Percentiles rank a stretch among this genome's conserved stretches.
Conservation (phyloP, 1,140 invertebrate species). For the Trichonephila clavata region DNA sequence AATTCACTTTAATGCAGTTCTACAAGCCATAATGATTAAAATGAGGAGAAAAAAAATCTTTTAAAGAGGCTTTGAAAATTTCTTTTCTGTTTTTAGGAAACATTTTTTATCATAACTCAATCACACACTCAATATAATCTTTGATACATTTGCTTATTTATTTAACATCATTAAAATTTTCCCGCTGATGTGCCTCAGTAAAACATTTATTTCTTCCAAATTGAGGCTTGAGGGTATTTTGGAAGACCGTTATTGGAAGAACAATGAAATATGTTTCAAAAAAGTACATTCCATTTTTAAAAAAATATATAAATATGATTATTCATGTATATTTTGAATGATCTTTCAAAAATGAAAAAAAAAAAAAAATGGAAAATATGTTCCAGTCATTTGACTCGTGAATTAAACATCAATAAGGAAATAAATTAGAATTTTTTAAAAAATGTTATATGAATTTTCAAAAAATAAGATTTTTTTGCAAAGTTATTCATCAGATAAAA, state of each 20-base stretch:
- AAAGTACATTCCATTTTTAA: too few species aligned
- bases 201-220: not conserved
- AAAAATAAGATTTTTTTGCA: too few species aligned
- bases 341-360: too few species aligned
- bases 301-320: too few species aligned
- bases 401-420: too few species aligned
- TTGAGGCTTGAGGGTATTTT: not conserved
- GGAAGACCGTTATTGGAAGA: not conserved
- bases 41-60: not conserved
- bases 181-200: not conserved
- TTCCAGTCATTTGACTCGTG: too few species aligned
- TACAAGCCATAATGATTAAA: not conserved
- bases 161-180: conserved; percentile 9
- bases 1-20: not conserved
- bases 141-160: not conserved
- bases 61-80: not conserved
- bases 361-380: too few species aligned
- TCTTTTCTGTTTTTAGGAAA: not conserved
- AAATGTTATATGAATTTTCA: too few species aligned
- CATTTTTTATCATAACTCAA: not conserved
- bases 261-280: too few species aligned
- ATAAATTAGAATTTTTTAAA: too few species aligned
- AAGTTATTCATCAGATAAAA: too few species aligned
- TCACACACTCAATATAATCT: not conserved
- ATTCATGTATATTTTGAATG: too few species aligned